These are phyloP conservation scores for Atrina japonica DNA, from an alignment of 2,888 invertebrate species.

Conservation along the genomic window DNA sequence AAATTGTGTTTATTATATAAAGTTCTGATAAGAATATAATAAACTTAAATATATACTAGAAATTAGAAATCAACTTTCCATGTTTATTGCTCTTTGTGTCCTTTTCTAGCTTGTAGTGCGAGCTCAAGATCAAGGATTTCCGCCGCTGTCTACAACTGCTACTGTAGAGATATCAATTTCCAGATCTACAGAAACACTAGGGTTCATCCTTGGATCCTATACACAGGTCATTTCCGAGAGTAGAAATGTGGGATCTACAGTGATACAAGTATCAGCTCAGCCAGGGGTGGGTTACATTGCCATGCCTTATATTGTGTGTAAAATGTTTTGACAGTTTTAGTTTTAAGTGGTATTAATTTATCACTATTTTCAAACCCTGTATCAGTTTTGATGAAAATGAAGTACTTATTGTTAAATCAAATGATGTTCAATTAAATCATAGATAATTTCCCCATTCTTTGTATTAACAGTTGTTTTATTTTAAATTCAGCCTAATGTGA, in stretches of 20 bases:
- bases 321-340: too few relatives aligned
- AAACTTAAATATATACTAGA: too few relatives aligned
- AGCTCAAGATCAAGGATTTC: slow-evolving; percentile 71
- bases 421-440: too few relatives aligned
- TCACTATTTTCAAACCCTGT: too few relatives aligned
- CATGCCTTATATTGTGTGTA: background rate
- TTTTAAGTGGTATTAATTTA: too few relatives aligned
- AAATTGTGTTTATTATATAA: too few relatives aligned
- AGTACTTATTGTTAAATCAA: too few relatives aligned
- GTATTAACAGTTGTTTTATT: too few relatives aligned
- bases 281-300: slow-evolving; percentile 54
- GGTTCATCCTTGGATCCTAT: slow-evolving; percentile 58
- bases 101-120: slow-evolving; percentile 60
- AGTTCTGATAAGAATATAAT: too few relatives aligned
- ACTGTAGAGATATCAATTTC: slow-evolving; percentile 66
- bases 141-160: slow-evolving; percentile 52
- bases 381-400: too few relatives aligned
- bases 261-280: slow-evolving; percentile 59
- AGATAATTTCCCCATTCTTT: too few relatives aligned
- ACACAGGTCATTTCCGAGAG: slow-evolving; percentile 66
- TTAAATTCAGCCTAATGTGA: slow-evolving; percentile 59
- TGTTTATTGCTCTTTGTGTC: background rate
- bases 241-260: slow-evolving; percentile 48
- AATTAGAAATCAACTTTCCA: too few relatives aligned
- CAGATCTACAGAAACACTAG: slow-evolving; percentile 61